Base-by-base conservation (phyloP, 2,888 invertebrate species). In the Blastobasis adustella region DNA sequence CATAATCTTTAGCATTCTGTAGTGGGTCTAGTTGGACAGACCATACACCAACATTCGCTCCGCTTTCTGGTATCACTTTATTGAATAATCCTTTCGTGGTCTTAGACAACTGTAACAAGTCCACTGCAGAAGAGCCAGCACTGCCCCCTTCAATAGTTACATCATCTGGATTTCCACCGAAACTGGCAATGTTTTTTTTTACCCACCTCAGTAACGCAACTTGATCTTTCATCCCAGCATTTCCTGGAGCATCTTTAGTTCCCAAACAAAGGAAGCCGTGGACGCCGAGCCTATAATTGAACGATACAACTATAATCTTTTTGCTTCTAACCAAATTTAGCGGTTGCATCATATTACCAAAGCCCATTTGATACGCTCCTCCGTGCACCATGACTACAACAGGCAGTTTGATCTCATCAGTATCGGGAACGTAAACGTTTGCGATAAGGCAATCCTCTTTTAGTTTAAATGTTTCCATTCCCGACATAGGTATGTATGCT, bases 381-480 rank as follows among this genome's bases (percentile, higher is more conserved):
- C 70, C 71, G 36, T 73, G 74, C 0, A 73, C 57, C 37, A 56
- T 54, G 0, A 73, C 66, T 0, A 72, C 40, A 0, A 73, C 73
- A 5, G 71, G 61, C 0, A 66, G 58, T 5, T 71, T 63, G 5
- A 45, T 63, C 49, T 63, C 56, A 42, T 63, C 47, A 1, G 76
- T 79, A 47, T 73, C 65, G 0, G 80, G 77, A 0, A 76, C 72
- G 47, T 66, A 81, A 4, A 84, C 64, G 55, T 73, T 82, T 4
- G 78, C 66, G 6, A 76, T 61, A 0, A 85, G 67, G 51, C 85
- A 85, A 41, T 81, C 71, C 52, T 83, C 80, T 43, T 23, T 23
- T 23, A 1, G 1, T 23, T 23, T 23, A 23, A 23, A 23, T 3
- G 3, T 23, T 23, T 23, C 23, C 23, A 3, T 2, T 23, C 23